Evolutionary conservation across 2,888 invertebrate species (phyloP), one percentile per base, ranked within the genome.

Genomic region (Tribolium freemani): DNA sequence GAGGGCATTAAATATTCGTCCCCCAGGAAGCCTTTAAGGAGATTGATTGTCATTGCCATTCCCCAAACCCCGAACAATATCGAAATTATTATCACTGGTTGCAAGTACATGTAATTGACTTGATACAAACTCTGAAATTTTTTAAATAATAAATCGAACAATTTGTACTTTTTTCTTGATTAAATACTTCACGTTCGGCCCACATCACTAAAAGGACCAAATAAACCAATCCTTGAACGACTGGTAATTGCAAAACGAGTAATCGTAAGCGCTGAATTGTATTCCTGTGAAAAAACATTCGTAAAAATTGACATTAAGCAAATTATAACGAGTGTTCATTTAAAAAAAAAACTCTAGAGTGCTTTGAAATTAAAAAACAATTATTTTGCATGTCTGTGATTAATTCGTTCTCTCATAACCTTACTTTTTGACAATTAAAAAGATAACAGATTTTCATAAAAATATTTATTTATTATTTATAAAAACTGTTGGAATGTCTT

Each of bases 11-110:
- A 11, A 61, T 83, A 85, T 75, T 88, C 84, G 13, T 85, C 84
- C 16, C 84, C 83, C 6, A 88, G 80, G 0, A 86, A 80, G 69
- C 87, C 82, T 81, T 87, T 79, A 82, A 93, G 69, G 85, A 89
- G 86, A 76, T 88, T 88, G 16, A 91, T 89, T 3, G 90, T 88
- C 89, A 93, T 91, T 44, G 89, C 88, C 81, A 93, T 88, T 0
- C 92, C 92, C 90, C 93, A 93, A 53, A 93, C 88, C 9, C 91
- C 93, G 21, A 90, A 86, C 5, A 93, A 85, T 72, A 93, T 92
- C 4, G 93, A 93, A 1, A 88, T 84, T 2, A 90, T 88, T 45
- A 91, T 88, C 50, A 93, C 84, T 0, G 92, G 92, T 84, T 92
- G 92, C 68, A 93, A 85, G 83, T 89, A 93, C 79, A 90, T 83